Evolutionary conservation across 2,113 vertebrate genomes (phyloP).

Genomic region (Saccopteryx bilineata): DNA sequence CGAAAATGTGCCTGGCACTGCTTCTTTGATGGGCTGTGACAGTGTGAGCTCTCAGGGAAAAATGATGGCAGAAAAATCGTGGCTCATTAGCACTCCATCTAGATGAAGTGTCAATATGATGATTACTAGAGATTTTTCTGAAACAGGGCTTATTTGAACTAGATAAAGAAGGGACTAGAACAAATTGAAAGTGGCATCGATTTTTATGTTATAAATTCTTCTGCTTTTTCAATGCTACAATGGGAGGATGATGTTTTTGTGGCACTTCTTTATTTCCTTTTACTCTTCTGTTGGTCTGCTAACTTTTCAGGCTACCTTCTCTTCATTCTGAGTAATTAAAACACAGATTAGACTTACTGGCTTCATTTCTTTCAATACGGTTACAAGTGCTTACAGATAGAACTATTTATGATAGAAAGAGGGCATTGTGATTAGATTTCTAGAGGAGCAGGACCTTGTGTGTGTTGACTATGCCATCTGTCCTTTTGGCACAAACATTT

Average conservation of each 20-base stretch:
- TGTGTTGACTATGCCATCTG: slow-evolving; percentile 49
- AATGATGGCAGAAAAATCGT: slow-evolving; percentile 68
- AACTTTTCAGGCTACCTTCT: slow-evolving; percentile 4
- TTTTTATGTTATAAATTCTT: slow-evolving; percentile 70
- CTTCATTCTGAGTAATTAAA: slow-evolving; percentile 16
- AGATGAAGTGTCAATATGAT: slow-evolving; percentile 78
- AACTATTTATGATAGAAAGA: slow-evolving; percentile 2
- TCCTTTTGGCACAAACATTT: slow-evolving; percentile 37
- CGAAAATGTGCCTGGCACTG: not conserved
- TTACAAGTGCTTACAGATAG: slow-evolving; percentile 5
- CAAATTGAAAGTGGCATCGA: slow-evolving; percentile 76
- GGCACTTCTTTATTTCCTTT: slow-evolving; percentile 40
- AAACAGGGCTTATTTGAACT: slow-evolving; percentile 78
- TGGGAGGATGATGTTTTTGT: slow-evolving; percentile 25
- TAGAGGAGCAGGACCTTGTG: not conserved
- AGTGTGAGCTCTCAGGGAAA: slow-evolving; percentile 63
- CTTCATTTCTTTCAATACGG: not conserved
- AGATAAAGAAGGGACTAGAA: slow-evolving; percentile 75
- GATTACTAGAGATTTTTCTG: slow-evolving; percentile 71
- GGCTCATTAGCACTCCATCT: slow-evolving; percentile 73
- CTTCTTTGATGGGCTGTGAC: slow-evolving; percentile 69
- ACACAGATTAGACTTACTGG: not conserved
- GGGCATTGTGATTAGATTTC: slow-evolving; percentile 52
- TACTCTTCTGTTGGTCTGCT: slow-evolving; percentile 20
- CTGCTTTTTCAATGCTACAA: slow-evolving; percentile 42